Evolutionary conservation across 2,113 vertebrate genomes (phyloP), one percentile per base, ranked within the genome.

Genomic region (Scartelaos histophorus): DNA sequence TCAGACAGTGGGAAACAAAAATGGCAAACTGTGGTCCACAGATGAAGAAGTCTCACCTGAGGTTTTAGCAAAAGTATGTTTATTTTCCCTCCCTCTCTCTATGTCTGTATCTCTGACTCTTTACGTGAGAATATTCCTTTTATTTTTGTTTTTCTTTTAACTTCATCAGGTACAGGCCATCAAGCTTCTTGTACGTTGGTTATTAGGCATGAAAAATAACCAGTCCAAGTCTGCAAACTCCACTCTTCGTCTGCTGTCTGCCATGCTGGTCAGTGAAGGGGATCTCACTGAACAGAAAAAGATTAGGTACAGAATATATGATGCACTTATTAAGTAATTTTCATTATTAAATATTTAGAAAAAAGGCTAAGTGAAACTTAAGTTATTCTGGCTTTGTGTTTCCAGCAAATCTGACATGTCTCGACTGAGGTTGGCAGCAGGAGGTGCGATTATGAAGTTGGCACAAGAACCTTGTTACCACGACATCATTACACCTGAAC

Each of bases 391-490:
- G 22, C 5, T 69, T 66, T 29, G 43, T 74, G 51, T 24, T 64
- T 25, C 6, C 89, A 99, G 98, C 91, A 99, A 99, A 90, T 99
- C 98, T 9, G 98, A 99, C 93, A 99, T 99, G 98, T 99, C 98
- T 86, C 96, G 97, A 71, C 94, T 99, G 89, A 94, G 98, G 90
- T 92, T 99, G 91, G 95, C 97, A 76, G 97, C 98, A 83, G 98
- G 98, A 74, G 95, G 96, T 87, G 98, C 98, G 91, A 99, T 99
- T 85, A 96, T 99, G 96, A 99, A 99, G 92, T 92, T 99, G 92
- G 96, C 97, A 76, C 98, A 99, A 90, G 98, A 99, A 82, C 97
- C 96, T 61, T 98, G 97, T 91, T 99, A 99, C 93, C 98, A 99
- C 89, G 98, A 99, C 92, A 99, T 99, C 93, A 99, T 99, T 92